Conservation (phyloP, 92 coral and sea anemone genomes). For the Phenganax subtilis region DNA sequence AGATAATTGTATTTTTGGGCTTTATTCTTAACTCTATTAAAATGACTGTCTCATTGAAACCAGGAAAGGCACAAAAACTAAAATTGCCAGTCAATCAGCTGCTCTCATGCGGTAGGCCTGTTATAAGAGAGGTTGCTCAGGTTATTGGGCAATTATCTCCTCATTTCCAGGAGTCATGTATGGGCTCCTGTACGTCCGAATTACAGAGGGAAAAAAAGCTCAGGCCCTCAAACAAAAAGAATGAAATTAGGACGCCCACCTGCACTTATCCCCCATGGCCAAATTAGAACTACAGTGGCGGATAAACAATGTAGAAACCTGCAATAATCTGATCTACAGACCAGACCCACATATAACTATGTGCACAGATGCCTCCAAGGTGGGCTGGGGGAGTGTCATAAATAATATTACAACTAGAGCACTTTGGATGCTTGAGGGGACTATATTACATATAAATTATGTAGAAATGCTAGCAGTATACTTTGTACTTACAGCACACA, state of each 20-base stretch:
- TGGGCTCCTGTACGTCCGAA: not conserved
- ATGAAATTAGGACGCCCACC: not conserved
- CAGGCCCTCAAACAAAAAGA: not conserved
- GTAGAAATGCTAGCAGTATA: slow-evolving; percentile 36
- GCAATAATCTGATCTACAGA: not conserved
- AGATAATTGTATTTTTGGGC: slow-evolving; percentile 43
- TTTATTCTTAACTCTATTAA: slow-evolving; percentile 21
- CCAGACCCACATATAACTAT: slow-evolving; percentile 10
- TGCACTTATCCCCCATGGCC: not conserved
- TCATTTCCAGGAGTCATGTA: not conserved
- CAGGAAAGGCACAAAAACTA: slow-evolving; percentile 23
- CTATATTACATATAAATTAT: slow-evolving; percentile 38
- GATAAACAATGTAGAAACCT: too few species aligned
- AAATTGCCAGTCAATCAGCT: slow-evolving; percentile 18
- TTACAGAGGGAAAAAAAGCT: not conserved
- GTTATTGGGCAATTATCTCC: not conserved
- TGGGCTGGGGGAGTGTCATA: slow-evolving; percentile 26
- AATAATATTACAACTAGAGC: slow-evolving; percentile 35
- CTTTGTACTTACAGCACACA: slow-evolving; percentile 39
- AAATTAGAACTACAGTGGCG: too few species aligned
- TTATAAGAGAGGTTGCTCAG: not conserved
- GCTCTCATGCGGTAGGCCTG: slow-evolving; percentile 33
- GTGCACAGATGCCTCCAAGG: slow-evolving; percentile 24
- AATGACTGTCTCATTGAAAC: not conserved
- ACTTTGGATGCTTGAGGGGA: slow-evolving; percentile 51